phyloP scores from a whole-genome alignment of 2,113 vertebrate genomes.

The Candoia aspera region DNA sequence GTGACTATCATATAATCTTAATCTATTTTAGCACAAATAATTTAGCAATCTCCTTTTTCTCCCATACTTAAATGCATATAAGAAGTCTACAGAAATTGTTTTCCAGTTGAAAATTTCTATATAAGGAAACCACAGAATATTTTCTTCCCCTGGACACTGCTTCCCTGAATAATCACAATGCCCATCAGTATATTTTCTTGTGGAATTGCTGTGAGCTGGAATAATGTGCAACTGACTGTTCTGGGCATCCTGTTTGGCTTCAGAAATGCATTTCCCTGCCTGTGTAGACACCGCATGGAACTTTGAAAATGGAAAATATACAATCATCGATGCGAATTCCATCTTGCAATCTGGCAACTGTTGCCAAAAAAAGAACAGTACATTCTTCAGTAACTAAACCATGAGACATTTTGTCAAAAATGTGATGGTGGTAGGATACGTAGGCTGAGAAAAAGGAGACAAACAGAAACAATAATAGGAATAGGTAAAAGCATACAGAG shows the following conservation, averaged over 20 bases:
- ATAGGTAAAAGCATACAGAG: neutral
- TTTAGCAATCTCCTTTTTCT: neutral
- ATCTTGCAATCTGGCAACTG: neutral
- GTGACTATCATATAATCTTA: neutral
- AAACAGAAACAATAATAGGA: neutral
- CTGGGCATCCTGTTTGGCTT: conserved; percentile 18
- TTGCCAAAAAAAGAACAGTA: neutral
- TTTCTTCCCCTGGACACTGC: neutral
- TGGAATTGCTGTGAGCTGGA: conserved; percentile 25
- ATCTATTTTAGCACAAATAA: neutral
- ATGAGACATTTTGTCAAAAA: neutral
- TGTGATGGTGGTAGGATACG: neutral
- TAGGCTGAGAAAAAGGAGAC: neutral
- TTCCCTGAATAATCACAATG: conserved; percentile 17
- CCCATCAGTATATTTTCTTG: conserved; percentile 4
- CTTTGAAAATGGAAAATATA: conserved; percentile 21
- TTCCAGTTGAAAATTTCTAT: conserved; percentile 9
- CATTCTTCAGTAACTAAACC: neutral
- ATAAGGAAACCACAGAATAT: neutral
- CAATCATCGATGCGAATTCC: neutral
- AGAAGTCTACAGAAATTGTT: neutral
- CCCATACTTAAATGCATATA: neutral
- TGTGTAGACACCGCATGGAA: neutral
- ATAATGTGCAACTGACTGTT: conserved; percentile 29
- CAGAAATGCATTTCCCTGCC: conserved; percentile 12